phyloP scores from a whole-genome alignment of 2,113 vertebrate genomes.

The Mungos mungo region DNA sequence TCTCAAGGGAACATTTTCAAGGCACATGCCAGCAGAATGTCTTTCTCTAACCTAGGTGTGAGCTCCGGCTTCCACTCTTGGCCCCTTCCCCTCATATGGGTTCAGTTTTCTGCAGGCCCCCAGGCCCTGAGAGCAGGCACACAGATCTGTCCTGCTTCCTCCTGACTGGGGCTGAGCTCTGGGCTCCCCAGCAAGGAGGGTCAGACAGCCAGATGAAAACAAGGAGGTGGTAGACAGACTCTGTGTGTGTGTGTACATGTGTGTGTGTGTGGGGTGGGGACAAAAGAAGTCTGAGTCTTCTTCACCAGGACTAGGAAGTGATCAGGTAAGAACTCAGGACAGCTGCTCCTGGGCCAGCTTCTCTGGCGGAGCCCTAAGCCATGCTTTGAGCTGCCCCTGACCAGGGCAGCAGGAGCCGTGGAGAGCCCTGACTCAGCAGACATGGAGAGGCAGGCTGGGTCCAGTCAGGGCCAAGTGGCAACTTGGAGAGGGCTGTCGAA shows the following conservation, averaged over 20 bases:
- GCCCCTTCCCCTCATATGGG: fast-evolving
- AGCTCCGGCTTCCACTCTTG: neutral
- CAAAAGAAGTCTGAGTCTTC: neutral
- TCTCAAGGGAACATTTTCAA: neutral
- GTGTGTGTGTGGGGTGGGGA: fast-evolving
- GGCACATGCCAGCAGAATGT: neutral
- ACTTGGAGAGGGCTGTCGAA: neutral
- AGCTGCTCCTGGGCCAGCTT: neutral
- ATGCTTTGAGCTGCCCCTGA: neutral
- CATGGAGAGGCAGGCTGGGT: neutral
- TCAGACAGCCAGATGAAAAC: neutral
- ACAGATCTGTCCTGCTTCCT: neutral
- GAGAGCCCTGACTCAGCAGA: neutral
- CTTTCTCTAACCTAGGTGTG: neutral
- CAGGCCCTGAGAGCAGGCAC: neutral
- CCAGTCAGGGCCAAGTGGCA: neutral
- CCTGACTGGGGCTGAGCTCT: neutral
- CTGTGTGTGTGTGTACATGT: neutral
- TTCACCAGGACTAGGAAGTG: neutral
- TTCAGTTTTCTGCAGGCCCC: neutral
- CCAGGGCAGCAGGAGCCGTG: neutral
- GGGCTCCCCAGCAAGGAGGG: neutral
- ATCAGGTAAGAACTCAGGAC: neutral
- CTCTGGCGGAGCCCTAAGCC: neutral
- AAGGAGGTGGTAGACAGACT: neutral